Conservation (phyloP, 2,113 vertebrate species). For the Ascaphus truei region DNA sequence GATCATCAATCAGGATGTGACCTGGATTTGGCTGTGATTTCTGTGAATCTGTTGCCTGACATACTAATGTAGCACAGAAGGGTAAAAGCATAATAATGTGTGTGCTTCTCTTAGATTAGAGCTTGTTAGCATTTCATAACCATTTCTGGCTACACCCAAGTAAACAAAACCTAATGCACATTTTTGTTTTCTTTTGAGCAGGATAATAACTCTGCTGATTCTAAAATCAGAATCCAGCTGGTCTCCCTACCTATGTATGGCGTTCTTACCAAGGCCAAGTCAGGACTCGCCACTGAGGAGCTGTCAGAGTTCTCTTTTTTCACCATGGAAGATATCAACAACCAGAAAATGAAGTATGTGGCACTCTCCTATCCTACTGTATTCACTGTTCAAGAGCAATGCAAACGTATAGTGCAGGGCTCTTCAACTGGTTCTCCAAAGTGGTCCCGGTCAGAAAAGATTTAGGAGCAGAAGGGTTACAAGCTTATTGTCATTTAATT, state of each 20-base stretch:
- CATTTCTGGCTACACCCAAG: neutral
- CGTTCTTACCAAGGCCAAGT: slow-evolving; percentile 58
- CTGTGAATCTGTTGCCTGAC: neutral
- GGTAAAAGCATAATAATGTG: too few relatives aligned
- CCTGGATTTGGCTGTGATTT: neutral
- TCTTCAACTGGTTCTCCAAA: too few relatives aligned
- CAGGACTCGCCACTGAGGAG: slow-evolving; percentile 57
- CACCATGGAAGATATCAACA: slow-evolving; percentile 88
- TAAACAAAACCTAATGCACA: neutral
- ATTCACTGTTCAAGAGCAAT: too few relatives aligned
- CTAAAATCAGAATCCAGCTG: slow-evolving; percentile 80
- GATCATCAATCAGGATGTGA: neutral
- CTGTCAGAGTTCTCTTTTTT: slow-evolving; percentile 80
- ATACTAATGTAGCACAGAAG: too few relatives aligned
- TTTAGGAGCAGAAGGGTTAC: too few relatives aligned
- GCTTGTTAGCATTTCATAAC: too few relatives aligned
- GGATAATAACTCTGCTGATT: slow-evolving; percentile 80
- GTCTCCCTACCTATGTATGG: slow-evolving; percentile 85
- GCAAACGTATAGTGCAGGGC: too few relatives aligned
- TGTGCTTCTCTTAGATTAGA: too few relatives aligned
- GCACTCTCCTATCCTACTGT: neutral
- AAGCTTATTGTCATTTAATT: too few relatives aligned
- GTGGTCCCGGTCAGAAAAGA: too few relatives aligned
- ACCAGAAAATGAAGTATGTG: slow-evolving; percentile 76
- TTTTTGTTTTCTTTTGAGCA: slow-evolving; percentile 38